A percentile compares a stretch with the other conserved stretches of the same genome.
phyloP scores from a whole-genome alignment of 2,797 vertebrate species.

The Pelodytes ibericus region DNA sequence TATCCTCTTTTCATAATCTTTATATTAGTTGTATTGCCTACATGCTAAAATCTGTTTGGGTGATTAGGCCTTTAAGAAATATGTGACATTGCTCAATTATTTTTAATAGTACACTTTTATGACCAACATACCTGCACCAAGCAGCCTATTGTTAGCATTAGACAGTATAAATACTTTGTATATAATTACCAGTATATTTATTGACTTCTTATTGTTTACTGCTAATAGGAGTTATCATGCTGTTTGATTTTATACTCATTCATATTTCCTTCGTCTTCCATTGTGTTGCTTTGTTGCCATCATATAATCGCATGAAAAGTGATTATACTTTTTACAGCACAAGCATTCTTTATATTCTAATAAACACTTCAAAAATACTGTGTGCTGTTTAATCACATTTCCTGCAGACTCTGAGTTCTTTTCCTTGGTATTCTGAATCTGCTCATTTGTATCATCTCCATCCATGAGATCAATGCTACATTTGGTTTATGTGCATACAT shows the following conservation, averaged over 20 bases:
- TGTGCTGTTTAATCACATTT: constrained; percentile 22
- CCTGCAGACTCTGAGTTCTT: neutral
- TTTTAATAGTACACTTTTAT: no score
- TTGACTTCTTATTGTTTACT: constrained; percentile 5
- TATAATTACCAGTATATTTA: constrained; percentile 11
- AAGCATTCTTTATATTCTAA: constrained; percentile 34
- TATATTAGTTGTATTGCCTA: no score
- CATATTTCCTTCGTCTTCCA: constrained; percentile 5
- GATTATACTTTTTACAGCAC: constrained; percentile 28
- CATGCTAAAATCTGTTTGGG: no score
- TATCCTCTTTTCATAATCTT: no score
- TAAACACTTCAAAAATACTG: constrained; percentile 25
- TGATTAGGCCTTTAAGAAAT: no score
- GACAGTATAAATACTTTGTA: neutral
- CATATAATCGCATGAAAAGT: constrained; percentile 18
- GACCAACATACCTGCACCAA: no score
- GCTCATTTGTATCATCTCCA: constrained; percentile 19
- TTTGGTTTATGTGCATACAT: constrained; percentile 22
- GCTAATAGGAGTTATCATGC: constrained; percentile 6
- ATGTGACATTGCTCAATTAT: no score
- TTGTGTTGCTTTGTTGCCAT: constrained; percentile 21
- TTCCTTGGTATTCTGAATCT: neutral
- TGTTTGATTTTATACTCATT: constrained; percentile 18
- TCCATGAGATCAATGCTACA: constrained; percentile 17
- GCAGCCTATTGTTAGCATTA: neutral